Evolutionary conservation across 2,113 vertebrate genomes (phyloP), one percentile per base, ranked within the genome.

Genomic region (Thalassoma bifasciatum): DNA sequence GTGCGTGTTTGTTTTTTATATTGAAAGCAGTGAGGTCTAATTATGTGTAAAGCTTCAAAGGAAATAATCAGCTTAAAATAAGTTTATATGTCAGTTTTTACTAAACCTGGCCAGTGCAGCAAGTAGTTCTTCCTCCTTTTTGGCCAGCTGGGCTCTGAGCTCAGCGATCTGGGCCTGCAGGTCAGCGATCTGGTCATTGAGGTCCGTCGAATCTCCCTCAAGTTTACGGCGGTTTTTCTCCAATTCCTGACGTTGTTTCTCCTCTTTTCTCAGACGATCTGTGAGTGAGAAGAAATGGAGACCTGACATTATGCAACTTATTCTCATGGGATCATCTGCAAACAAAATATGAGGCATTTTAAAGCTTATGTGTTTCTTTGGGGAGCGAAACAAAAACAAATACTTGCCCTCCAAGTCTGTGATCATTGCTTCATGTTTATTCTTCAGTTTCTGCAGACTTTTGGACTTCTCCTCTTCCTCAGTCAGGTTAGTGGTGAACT

Each of bases 391-490:
- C 11, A 59, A 79, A 7, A 19, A 17, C 4, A 49, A 44, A 61
- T 42, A 34, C 86, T 69, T 77, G 95, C 98, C 98, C 86, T 99
- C 98, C 72, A 99, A 91, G 79, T 99, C 97, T 0, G 96, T 96
- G 85, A 99, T 97, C 96, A 99, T 98, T 10, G 98, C 95, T 85
- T 99, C 98, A 0, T 99, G 98, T 72, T 99, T 99, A 83, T 97
- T 97, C 90, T 98, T 99, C 36, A 99, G 95, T 89, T 99, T 99
- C 78, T 97, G 96, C 26, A 99, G 92, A 82, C 96, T 98, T 93
- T 98, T 99, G 0, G 97, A 98, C 77, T 99, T 99, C 88, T 99
- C 97, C 53, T 99, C 98, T 80, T 99, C 98, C 72, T 99, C 98
- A 17, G 95, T 84, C 81, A 99, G 87, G 81, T 99, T 98, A 1